Percentiles rank a stretch among this genome's conserved stretches.
phyloP scores from a whole-genome alignment of 2,888 invertebrate genomes.

The Spialia ferax region DNA sequence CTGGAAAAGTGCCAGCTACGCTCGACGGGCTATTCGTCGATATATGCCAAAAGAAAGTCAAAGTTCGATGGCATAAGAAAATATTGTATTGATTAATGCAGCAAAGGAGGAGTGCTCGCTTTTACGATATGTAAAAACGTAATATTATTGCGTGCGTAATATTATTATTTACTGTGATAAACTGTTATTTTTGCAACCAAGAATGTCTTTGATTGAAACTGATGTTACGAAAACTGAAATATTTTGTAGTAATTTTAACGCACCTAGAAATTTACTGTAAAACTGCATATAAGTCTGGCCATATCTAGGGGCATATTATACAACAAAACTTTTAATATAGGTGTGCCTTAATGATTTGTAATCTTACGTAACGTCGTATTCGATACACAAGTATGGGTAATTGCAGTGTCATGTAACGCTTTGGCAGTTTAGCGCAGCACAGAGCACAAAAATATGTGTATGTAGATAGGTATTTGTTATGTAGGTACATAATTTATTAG shows the following conservation, averaged over 20 bases:
- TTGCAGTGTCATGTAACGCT: conserved; percentile 9
- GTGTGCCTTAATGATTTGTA: neutral
- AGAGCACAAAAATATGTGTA: neutral
- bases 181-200: neutral
- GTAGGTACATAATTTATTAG: conserved; percentile 13
- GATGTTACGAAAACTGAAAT: neutral
- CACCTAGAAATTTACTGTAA: too few relatives aligned
- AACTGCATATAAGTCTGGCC: too few relatives aligned
- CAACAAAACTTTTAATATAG: neutral
- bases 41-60: conserved; percentile 79
- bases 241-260: neutral
- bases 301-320: neutral
- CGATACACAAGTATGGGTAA: neutral
- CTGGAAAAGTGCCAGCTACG: conserved; percentile 73
- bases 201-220: neutral
- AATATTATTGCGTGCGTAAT: too few relatives aligned
- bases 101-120: neutral
- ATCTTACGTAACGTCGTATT: neutral
- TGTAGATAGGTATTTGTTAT: neutral
- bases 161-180: neutral
- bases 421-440: conserved; percentile 8
- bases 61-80: conserved; percentile 73
- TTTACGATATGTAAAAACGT: too few relatives aligned
- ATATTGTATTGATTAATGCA: conserved; percentile 20
- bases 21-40: conserved; percentile 64